Evolutionary conservation across 2,113 vertebrate genomes (phyloP).

Genomic region (Thunnus maccoyii): DNA sequence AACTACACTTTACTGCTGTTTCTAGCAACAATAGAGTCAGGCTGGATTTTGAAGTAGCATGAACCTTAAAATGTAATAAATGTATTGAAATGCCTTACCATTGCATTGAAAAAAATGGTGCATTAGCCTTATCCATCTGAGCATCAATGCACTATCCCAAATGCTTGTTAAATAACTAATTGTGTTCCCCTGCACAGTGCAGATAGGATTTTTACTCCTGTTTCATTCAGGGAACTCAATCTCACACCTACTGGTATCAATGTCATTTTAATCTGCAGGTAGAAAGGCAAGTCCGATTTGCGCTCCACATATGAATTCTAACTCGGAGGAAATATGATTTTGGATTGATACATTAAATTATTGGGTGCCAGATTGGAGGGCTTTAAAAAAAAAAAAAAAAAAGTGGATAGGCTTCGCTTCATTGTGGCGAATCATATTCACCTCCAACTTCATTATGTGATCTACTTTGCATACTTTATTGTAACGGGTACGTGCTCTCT

Average conservation of each 20-base stretch:
- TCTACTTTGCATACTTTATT: constrained; percentile 75
- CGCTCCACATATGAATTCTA: constrained; percentile 46
- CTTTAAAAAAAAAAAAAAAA: constrained; percentile 2
- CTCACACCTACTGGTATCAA: constrained; percentile 43
- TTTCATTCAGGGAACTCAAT: constrained; percentile 63
- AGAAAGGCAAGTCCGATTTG: constrained; percentile 39
- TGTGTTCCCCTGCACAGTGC: constrained; percentile 43
- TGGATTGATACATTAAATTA: constrained; percentile 70
- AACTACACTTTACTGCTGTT: constrained; percentile 18
- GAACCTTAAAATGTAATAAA: constrained; percentile 36
- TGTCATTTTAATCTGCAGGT: constrained; percentile 67
- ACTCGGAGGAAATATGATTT: constrained; percentile 67
- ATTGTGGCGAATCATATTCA: constrained; percentile 61
- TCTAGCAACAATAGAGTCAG: constrained; percentile 25
- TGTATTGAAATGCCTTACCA: constrained; percentile 62
- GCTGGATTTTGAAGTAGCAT: constrained; percentile 47
- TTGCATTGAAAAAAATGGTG: constrained; percentile 44
- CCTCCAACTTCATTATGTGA: constrained; percentile 67
- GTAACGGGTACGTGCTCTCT: constrained; percentile 61
- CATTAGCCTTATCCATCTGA: constrained; percentile 54
- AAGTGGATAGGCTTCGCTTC: constrained; percentile 37
- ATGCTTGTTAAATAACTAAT: constrained; percentile 62
- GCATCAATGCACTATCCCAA: constrained; percentile 60
- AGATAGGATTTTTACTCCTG: constrained; percentile 53
- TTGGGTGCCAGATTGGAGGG: constrained; percentile 30